Base-by-base conservation (phyloP, 2,113 vertebrate genomes). In the Alexandromys fortis region DNA sequence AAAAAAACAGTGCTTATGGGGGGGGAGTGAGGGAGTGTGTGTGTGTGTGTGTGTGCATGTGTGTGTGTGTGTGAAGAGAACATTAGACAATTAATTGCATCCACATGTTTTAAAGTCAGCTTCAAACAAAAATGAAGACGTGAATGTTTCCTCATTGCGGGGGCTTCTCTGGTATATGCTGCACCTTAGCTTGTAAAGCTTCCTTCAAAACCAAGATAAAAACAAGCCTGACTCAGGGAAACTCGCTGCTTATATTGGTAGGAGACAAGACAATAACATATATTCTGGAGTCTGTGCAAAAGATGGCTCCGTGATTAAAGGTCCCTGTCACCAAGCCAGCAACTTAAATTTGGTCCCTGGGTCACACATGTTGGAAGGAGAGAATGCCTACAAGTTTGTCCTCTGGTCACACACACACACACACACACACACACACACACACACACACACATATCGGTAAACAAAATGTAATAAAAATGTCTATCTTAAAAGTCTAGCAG, bases 1-100 rank as follows among this genome's bases (percentile, higher is more conserved):
- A 92, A 94, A 94, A 94, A 97, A 61, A 87, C 61, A 89, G 87
- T 96, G 67, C 19, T 26, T 86, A 42, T 65, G 7, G 42, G 42
- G 21, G 67, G 24, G 12, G 47, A 47, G 88, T 55, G 16, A 55
- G 55, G 55, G 55, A 17, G 52, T 55, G 47, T 47, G 47, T 49
- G 47, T 49, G 47, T 52, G 52, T 14, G 16, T 55, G 16, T 55
- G 11, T 63, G 38, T 86, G 9, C 90, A 42, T 55, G 16, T 55
- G 52, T 55, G 8, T 63, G 38, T 82, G 9, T 90, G 47, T 24
- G 93, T 47, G 83, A 28, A 94, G 26, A 91, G 30, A 94, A 94
- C 79, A 72, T 89, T 89, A 81, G 78, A 95, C 93, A 93, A 93
- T 73, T 85, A 85, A 89, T 83, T 83, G 65, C 52, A 82, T 13